These are phyloP conservation scores for Lota lota DNA, from an alignment of 2,113 vertebrate genomes.

Conservation along the genomic window DNA sequence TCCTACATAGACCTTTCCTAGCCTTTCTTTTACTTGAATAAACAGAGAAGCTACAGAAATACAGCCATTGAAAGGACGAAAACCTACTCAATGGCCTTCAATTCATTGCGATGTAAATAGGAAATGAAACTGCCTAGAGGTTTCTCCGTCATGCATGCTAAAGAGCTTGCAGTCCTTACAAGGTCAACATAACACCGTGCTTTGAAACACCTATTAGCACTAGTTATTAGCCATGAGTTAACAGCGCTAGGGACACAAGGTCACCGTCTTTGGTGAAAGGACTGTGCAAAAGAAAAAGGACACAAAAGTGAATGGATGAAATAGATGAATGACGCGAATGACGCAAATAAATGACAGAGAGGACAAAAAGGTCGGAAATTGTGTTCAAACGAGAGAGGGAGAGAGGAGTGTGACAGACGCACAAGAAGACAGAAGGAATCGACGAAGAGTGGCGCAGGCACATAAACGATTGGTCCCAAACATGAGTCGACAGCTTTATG, in stretches of 20 bases:
- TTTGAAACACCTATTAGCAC: constrained; percentile 19
- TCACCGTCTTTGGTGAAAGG: constrained; percentile 23
- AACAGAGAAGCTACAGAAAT: no score
- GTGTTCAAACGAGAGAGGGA: constrained; percentile 53
- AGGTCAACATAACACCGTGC: constrained; percentile 29
- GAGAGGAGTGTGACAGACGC: constrained; percentile 62
- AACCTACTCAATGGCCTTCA: neutral
- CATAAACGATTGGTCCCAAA: constrained; percentile 69
- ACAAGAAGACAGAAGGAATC: constrained; percentile 41
- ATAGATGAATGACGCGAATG: constrained; percentile 48
- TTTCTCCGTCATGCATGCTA: constrained; percentile 14
- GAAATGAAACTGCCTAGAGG: neutral
- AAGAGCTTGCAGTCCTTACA: constrained; percentile 20
- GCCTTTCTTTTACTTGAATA: neutral
- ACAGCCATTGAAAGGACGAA: neutral
- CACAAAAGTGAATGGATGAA: constrained; percentile 36
- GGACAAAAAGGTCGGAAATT: constrained; percentile 52
- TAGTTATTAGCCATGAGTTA: constrained; percentile 32
- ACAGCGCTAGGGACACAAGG: constrained; percentile 30
- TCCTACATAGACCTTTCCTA: neutral
- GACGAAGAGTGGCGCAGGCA: constrained; percentile 49
- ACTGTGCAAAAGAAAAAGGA: neutral
- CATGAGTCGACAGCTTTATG: constrained; percentile 71
- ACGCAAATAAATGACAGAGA: constrained; percentile 21
- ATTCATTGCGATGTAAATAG: constrained; percentile 11